These are phyloP conservation scores for Apoda limacodes DNA, from an alignment of 2,888 invertebrate genomes.

Conservation along the genomic window DNA sequence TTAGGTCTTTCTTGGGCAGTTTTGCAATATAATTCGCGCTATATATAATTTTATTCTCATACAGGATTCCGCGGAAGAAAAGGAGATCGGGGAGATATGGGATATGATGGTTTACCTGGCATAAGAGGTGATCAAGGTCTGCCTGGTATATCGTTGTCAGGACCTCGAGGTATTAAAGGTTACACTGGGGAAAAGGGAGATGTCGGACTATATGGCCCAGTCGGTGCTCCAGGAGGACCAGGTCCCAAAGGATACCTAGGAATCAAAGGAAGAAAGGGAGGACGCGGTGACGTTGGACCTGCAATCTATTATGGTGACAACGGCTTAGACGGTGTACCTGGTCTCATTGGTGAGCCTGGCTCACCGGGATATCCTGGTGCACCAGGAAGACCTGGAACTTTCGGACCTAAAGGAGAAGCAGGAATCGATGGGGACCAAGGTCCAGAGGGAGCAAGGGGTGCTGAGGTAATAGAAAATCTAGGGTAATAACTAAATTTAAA, in stretches of 20 bases:
- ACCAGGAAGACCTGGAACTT: constrained; percentile 58
- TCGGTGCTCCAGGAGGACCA: constrained; percentile 53
- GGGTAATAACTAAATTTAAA: no score
- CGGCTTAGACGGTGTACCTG: constrained; percentile 45
- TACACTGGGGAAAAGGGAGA: constrained; percentile 74
- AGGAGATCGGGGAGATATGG: constrained; percentile 43
- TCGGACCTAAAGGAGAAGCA: constrained; percentile 48
- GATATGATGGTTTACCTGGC: constrained; percentile 44
- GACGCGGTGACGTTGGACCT: constrained; percentile 57
- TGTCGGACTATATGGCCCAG: constrained; percentile 71
- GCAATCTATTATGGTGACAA: constrained; percentile 51
- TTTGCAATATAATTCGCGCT: not conserved
- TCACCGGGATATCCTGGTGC: constrained; percentile 68
- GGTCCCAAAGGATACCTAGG: constrained; percentile 77
- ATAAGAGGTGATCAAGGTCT: constrained; percentile 42
- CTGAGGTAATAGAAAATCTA: constrained; percentile 50
- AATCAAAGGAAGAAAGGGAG: constrained; percentile 64
- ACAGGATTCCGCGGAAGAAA: constrained; percentile 31
- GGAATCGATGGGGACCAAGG: constrained; percentile 71
- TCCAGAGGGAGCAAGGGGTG: constrained; percentile 66
- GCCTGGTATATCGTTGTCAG: constrained; percentile 42
- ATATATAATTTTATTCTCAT: not conserved
- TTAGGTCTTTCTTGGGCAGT: not conserved
- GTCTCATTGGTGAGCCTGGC: constrained; percentile 68
- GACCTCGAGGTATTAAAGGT: constrained; percentile 73